Conservation (phyloP, 1,140 invertebrate species). For the Myzus persicae region DNA sequence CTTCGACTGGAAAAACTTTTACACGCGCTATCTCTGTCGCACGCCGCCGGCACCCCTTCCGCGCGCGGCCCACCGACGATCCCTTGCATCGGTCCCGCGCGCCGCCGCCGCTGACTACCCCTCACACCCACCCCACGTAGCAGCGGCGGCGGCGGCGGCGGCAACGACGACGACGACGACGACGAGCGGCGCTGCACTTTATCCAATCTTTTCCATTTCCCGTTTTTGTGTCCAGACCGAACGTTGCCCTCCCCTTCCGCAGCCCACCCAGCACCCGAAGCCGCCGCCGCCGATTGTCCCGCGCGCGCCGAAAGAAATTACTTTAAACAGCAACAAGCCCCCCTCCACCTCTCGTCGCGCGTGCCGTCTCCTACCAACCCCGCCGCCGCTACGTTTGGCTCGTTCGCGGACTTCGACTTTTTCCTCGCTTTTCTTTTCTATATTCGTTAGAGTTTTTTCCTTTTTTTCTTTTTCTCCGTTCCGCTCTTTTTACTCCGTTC, state of each 20-base stretch:
- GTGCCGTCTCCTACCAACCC: neutral
- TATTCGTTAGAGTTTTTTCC: neutral
- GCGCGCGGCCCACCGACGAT: neutral
- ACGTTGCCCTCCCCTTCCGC: neutral
- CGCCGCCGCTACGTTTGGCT: neutral
- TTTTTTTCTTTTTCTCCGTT: neutral
- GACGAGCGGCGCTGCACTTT: constrained; percentile 54
- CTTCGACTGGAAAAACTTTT: constrained; percentile 58
- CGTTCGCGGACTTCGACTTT: constrained; percentile 49
- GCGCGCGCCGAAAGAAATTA: constrained; percentile 32
- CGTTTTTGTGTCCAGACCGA: constrained; percentile 58
- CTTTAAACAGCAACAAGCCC: constrained; percentile 53
- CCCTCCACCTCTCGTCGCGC: neutral
- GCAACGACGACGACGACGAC: neutral
- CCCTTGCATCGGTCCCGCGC: neutral
- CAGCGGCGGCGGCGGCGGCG: neutral
- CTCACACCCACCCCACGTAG: neutral
- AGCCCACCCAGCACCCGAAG: too few species aligned
- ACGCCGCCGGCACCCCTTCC: constrained; percentile 6
- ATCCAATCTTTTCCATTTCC: constrained; percentile 58
- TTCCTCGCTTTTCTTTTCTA: constrained; percentile 14
- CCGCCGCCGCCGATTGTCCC: neutral
- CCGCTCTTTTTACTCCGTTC: neutral
- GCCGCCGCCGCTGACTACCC: neutral
- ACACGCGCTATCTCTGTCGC: constrained; percentile 56